phyloP scores from a whole-genome alignment of 1,140 invertebrate genomes.

The Anoplolepis gracilipes region DNA sequence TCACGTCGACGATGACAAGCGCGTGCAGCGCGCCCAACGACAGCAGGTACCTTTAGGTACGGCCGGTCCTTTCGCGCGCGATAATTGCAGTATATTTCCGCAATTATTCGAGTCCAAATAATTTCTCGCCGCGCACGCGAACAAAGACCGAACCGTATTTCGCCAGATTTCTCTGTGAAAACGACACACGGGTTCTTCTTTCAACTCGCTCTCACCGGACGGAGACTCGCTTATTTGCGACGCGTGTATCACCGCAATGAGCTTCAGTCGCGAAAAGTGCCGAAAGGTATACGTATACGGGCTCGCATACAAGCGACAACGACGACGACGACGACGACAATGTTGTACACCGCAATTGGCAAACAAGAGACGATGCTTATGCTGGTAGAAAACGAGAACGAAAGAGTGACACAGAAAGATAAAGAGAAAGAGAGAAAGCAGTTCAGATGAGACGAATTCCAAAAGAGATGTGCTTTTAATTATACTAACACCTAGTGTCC shows the following conservation, averaged over 20 bases:
- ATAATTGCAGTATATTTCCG: conserved; percentile 56
- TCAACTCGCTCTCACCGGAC: conserved; percentile 1
- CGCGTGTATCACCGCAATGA: conserved; percentile 53
- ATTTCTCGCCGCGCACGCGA: conserved; percentile 36
- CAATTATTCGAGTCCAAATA: conserved; percentile 59
- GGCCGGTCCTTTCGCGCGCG: conserved; percentile 39
- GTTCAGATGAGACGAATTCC: conserved; percentile 74
- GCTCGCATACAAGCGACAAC: conserved; percentile 20
- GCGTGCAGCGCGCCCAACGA: conserved; percentile 40
- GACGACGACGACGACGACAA: conserved; percentile 32
- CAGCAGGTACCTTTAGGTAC: conserved; percentile 38
- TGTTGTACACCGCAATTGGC: conserved; percentile 65
- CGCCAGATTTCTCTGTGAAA: conserved; percentile 51
- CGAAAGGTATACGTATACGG: conserved; percentile 66
- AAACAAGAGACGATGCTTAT: conserved; percentile 61
- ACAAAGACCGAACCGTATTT: conserved; percentile 49
- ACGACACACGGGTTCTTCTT: conserved; percentile 17
- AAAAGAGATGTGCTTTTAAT: conserved; percentile 84
- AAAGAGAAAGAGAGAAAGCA: background rate
- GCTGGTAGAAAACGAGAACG: conserved; percentile 6
- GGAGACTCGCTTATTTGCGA: conserved; percentile 39
- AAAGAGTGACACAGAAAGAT: background rate
- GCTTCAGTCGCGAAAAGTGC: conserved; percentile 39
- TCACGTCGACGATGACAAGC: background rate
- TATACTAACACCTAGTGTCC: conserved; percentile 80